These are phyloP conservation scores for Plutomurus gul DNA, from an alignment of 1,140 invertebrate genomes.

Conservation along the genomic window DNA sequence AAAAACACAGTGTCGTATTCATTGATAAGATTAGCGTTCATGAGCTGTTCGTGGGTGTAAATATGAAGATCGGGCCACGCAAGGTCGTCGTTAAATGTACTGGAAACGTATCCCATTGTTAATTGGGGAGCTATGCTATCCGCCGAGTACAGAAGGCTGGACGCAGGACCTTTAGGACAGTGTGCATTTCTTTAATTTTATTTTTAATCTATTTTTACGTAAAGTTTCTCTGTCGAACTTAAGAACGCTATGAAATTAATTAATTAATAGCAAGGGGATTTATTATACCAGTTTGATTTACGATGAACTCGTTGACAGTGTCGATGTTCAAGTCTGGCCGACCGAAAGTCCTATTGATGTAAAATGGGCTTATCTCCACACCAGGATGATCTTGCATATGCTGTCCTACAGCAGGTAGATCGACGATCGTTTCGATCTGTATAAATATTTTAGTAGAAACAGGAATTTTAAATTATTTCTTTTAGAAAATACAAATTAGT, in stretches of 20 bases:
- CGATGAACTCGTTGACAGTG: constrained; percentile 12
- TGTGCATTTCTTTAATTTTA: not conserved
- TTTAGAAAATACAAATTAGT: not conserved
- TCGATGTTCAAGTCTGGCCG: not conserved
- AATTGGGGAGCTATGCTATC: constrained; percentile 2
- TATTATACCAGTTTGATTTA: constrained; percentile 17
- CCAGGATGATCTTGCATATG: constrained; percentile 38
- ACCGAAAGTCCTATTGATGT: constrained; percentile 30
- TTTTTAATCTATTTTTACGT: not conserved
- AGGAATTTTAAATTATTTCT: not conserved
- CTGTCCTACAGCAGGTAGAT: constrained; percentile 38
- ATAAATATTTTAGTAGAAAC: not conserved
- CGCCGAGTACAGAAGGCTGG: not conserved
- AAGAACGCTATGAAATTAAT: not conserved
- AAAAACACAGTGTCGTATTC: constrained; percentile 16
- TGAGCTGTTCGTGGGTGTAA: constrained; percentile 2
- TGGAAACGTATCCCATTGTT: constrained; percentile 30
- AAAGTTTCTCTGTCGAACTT: not conserved
- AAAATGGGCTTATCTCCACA: not conserved
- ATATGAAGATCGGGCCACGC: constrained; percentile 35
- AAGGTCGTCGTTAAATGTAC: not conserved
- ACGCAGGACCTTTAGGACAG: not conserved
- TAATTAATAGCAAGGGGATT: not conserved
- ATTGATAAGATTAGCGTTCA: not conserved
- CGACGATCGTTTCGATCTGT: constrained; percentile 35